phyloP scores from a whole-genome alignment of 2,113 vertebrate genomes.

The Misgurnus anguillicaudatus region DNA sequence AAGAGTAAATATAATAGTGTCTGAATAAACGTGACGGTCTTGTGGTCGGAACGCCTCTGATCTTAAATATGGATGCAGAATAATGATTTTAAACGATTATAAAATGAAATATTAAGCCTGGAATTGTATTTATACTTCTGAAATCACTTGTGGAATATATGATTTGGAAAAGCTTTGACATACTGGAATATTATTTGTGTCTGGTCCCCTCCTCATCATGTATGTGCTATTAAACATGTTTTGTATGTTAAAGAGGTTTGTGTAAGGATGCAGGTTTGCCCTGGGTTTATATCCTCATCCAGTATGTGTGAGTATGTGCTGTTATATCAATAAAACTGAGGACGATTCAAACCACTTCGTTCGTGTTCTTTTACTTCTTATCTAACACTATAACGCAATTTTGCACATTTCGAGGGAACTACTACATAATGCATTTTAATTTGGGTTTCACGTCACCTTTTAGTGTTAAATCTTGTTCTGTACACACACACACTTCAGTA shows the following conservation, averaged over 20 bases:
- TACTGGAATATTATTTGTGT: conserved; percentile 77
- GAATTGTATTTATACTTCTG: conserved; percentile 83
- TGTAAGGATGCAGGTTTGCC: conserved; percentile 44
- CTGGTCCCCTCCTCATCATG: conserved; percentile 64
- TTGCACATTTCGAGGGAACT: too few species aligned
- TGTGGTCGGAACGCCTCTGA: conserved; percentile 75
- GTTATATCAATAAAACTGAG: conserved; percentile 72
- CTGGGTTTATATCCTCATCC: conserved; percentile 68
- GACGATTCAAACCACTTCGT: neutral
- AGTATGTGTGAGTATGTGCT: conserved; percentile 79
- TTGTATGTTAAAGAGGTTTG: conserved; percentile 58
- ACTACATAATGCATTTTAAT: too few species aligned
- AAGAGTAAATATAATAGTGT: conserved; percentile 58
- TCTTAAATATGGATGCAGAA: conserved; percentile 80
- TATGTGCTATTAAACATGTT: conserved; percentile 69
- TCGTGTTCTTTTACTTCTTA: neutral
- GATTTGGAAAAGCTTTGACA: conserved; percentile 71
- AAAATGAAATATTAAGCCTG: conserved; percentile 63
- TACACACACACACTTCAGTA: too few species aligned
- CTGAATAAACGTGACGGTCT: conserved; percentile 75
- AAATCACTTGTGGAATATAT: conserved; percentile 80
- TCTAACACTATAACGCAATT: too few species aligned
- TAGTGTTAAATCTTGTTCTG: too few species aligned
- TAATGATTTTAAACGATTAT: conserved; percentile 65
- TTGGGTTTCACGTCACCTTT: too few species aligned